phyloP scores from a whole-genome alignment of 2,888 invertebrate genomes.

The Rutpela maculata region DNA sequence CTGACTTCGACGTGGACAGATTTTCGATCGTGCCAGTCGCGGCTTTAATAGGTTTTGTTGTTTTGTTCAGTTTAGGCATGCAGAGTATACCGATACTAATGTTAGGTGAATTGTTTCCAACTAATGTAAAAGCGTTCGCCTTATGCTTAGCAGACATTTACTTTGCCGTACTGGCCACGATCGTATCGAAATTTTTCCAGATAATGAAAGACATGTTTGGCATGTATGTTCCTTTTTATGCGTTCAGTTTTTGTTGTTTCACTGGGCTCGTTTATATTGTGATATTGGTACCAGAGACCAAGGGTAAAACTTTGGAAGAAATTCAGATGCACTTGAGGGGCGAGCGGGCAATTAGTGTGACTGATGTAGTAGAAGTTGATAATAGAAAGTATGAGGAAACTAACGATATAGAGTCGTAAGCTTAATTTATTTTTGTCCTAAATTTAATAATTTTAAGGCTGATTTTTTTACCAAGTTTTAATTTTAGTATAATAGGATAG shows the following conservation, averaged over 20 bases:
- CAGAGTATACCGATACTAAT: constrained; percentile 76
- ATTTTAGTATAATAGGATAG: neutral
- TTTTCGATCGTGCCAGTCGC: constrained; percentile 73
- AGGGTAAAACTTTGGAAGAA: constrained; percentile 82
- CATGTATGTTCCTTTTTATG: constrained; percentile 81
- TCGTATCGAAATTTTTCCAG: constrained; percentile 74
- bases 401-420: neutral
- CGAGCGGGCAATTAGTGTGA: constrained; percentile 50
- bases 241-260: constrained; percentile 78
- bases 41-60: constrained; percentile 74
- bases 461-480: constrained; percentile 28
- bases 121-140: constrained; percentile 77
- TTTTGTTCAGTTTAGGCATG: constrained; percentile 75
- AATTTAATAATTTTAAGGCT: constrained; percentile 37
- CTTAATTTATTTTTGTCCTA: constrained; percentile 1
- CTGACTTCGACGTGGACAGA: constrained; percentile 67
- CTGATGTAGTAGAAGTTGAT: constrained; percentile 27
- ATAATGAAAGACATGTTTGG: constrained; percentile 77
- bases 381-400: neutral
- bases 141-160: constrained; percentile 76
- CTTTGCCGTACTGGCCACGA: constrained; percentile 74
- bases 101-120: constrained; percentile 76
- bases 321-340: constrained; percentile 80
- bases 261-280: constrained; percentile 79
- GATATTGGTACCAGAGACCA: constrained; percentile 81